These are phyloP conservation scores for Oplegnathus fasciatus DNA, from an alignment of 2,113 vertebrate genomes.

Conservation along the genomic window DNA sequence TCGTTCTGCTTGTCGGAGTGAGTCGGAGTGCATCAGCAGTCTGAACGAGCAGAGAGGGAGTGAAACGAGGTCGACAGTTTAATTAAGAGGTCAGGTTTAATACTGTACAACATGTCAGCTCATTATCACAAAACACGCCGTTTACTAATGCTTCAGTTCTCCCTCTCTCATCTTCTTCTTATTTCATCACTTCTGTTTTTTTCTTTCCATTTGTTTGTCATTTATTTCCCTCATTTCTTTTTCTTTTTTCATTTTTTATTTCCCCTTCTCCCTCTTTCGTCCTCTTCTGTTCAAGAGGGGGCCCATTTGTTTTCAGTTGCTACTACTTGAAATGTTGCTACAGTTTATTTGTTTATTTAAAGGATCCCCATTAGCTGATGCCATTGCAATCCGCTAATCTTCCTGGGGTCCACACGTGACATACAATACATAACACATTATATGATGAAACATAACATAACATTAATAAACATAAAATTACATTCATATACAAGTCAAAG, in stretches of 20 bases:
- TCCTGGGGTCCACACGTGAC: no score
- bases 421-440: no score
- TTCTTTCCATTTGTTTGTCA: not conserved
- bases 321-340: no score
- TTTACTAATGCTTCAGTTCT: not conserved
- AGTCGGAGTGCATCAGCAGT: not conserved
- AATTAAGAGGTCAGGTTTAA: conserved; percentile 45
- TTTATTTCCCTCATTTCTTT: not conserved
- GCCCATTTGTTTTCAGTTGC: no score
- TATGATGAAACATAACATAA: no score
- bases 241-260: not conserved
- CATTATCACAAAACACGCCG: not conserved
- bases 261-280: no score
- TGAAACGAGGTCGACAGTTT: conserved; percentile 8
- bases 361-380: no score
- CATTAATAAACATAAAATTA: no score
- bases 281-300: no score
- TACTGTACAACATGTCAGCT: not conserved
- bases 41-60: not conserved
- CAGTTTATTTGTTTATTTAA: no score
- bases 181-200: not conserved
- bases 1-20: not conserved
- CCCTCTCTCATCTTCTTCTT: not conserved
- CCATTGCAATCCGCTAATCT: no score
- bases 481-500: no score